phyloP scores from a whole-genome alignment of 2,113 vertebrate genomes.

The Xiphophorus couchianus region DNA sequence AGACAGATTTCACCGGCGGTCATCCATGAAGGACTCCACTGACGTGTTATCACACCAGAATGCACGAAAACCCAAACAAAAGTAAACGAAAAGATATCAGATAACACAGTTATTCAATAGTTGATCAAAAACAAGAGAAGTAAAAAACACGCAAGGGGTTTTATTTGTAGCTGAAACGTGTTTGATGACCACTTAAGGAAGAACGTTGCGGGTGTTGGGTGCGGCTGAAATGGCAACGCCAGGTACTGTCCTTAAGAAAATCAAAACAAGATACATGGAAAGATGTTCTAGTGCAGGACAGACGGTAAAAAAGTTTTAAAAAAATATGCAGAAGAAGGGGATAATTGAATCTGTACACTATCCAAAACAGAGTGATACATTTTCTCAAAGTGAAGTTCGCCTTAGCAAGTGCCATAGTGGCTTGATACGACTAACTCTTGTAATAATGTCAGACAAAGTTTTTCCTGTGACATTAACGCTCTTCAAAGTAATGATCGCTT shows the following conservation, averaged over 20 bases:
- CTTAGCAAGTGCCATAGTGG: no score
- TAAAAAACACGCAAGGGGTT: background rate
- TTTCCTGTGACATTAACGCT: no score
- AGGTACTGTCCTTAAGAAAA: constrained; percentile 49
- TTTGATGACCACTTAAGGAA: background rate
- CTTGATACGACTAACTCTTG: no score
- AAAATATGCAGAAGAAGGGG: background rate
- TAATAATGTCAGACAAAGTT: no score
- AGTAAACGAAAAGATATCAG: background rate
- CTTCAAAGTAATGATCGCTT: no score
- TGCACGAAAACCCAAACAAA: background rate
- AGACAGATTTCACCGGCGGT: background rate
- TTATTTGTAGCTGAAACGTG: background rate
- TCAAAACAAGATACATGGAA: constrained; percentile 37
- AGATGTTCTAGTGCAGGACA: background rate
- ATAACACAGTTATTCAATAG: background rate
- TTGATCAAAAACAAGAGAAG: no score
- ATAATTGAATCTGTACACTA: background rate
- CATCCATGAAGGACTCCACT: constrained; percentile 12
- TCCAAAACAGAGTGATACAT: no score
- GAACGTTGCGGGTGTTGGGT: constrained; percentile 28
- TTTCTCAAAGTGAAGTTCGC: no score
- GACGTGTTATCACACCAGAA: constrained; percentile 14
- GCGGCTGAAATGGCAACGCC: constrained; percentile 47
- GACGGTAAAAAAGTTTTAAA: background rate